Evolutionary conservation across 2,888 invertebrate genomes (phyloP), one percentile per base, ranked within the genome.

Genomic region (Mesorhabditis sp.): DNA sequence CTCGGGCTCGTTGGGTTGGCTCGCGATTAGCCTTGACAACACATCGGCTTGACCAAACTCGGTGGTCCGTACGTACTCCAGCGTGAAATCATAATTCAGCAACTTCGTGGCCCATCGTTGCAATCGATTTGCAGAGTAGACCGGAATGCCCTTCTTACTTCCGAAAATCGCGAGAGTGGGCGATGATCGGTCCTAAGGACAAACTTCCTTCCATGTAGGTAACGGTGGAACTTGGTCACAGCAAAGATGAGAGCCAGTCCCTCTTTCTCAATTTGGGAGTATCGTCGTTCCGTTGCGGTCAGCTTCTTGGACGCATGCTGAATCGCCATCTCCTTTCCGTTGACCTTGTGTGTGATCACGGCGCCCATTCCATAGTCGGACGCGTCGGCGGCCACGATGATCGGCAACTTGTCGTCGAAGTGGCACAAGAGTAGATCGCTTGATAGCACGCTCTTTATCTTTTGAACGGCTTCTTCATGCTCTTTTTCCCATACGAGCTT

Each of bases 161-260:
- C 78, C 77, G 50, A 79, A 80, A 41, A 80, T 76, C 0, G 71
- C n/a, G 3, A 79, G 85, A 88, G 73, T 0, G 88, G 87, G 70
- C 74, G 66, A 62, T 80, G 80, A 65, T 80, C 80, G 10, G 80
- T 80, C 41, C 64, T 68, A 4, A 80, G 74, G 2, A 85, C 86
- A 74, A 88, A 88, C n/a, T 81, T 76, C 13, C 84, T 76, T 4
- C 87, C 87, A 71, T 78, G 86, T 0, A 88, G 62, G 74, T 86
- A 88, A 43, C 85, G 78, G 67, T 86, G 85, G 77, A 87, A 88
- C 75, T 85, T 85, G 43, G 82, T 79, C 3, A 87, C 81, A 1
- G 85, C 87, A 72, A 83, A 88, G 13, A 87, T 81, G 4, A 87
- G 73, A 13, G 84, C 76, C 44, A 86, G 76, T n/a, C n/a, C 5